Percentiles rank a stretch among this genome's conserved stretches.
These are phyloP conservation scores for Pygocentrus nattereri DNA, from an alignment of 2,797 vertebrate genomes.

Conservation along the genomic window DNA sequence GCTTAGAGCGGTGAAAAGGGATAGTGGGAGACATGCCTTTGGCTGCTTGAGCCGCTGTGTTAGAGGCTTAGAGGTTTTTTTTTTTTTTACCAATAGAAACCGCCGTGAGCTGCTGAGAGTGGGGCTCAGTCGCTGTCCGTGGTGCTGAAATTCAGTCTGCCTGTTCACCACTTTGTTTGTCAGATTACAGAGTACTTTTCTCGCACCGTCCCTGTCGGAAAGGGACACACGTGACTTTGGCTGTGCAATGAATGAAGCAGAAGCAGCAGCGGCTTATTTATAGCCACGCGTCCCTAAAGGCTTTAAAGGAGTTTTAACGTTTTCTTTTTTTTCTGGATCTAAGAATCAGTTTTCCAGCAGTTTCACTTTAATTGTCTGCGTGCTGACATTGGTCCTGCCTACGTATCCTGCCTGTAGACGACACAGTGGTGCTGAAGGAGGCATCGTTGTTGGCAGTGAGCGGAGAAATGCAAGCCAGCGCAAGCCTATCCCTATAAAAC, in stretches of 20 bases:
- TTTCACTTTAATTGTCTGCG: not conserved
- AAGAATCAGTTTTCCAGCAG: not conserved
- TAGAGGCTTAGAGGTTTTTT: not conserved
- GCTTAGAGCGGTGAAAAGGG: conserved; percentile 3
- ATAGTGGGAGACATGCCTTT: conserved; percentile 4
- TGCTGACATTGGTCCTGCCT: conserved; percentile 8
- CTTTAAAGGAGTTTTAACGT: not conserved
- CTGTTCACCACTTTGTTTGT: no score
- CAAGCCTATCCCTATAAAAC: conserved; percentile 40
- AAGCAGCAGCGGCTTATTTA: not conserved
- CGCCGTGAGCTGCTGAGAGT: not conserved
- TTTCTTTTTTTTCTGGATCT: not conserved
- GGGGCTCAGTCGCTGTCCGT: conserved; percentile 11
- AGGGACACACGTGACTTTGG: not conserved
- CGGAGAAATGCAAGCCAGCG: conserved; percentile 16
- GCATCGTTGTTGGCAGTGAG: conserved; percentile 32
- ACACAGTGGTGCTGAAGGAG: conserved; percentile 22
- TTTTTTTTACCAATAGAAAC: not conserved
- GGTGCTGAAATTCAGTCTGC: conserved; percentile 29
- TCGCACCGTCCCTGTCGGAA: not conserved
- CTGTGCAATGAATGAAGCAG: not conserved
- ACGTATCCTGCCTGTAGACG: not conserved
- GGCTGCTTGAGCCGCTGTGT: not conserved
- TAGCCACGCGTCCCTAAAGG: not conserved
- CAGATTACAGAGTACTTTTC: no score